Conservation (phyloP, 2,797 vertebrate genomes). For the Kryptopterus vitreolus region DNA sequence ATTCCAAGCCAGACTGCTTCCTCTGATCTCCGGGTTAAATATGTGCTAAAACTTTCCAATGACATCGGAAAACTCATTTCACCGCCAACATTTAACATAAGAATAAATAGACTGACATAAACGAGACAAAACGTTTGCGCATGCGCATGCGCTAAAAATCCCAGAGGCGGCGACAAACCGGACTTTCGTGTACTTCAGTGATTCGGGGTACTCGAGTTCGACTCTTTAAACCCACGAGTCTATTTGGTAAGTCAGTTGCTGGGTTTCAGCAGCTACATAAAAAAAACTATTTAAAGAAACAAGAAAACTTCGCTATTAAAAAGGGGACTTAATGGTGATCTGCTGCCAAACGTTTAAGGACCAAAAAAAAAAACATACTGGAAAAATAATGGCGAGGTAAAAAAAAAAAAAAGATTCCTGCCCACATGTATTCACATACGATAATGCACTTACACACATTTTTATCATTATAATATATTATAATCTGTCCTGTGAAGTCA, state of each 20-base stretch:
- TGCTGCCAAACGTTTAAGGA: not conserved
- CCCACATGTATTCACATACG: not conserved
- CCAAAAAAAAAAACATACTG: not conserved
- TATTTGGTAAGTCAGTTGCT: not conserved
- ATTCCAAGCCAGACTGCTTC: conserved; percentile 3
- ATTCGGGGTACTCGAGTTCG: not conserved
- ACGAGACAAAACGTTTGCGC: too few species aligned
- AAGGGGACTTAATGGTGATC: too few species aligned
- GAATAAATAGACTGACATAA: not conserved
- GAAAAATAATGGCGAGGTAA: not conserved
- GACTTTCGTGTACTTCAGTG: not conserved
- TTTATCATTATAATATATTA: not conserved
- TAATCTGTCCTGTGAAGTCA: not conserved
- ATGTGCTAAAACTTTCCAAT: conserved; percentile 1
- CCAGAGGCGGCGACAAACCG: not conserved
- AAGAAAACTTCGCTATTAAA: too few species aligned
- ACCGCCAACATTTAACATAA: not conserved
- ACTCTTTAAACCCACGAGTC: not conserved
- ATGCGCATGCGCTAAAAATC: conserved; percentile 2
- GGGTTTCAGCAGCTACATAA: too few species aligned
- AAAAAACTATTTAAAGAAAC: not conserved
- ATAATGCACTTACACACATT: not conserved
- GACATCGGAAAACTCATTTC: not conserved
- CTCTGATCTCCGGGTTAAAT: not conserved
- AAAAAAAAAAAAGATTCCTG: not conserved